These are phyloP conservation scores for Leptonema lineaticorne DNA, from an alignment of 1,140 invertebrate genomes.

Conservation along the genomic window DNA sequence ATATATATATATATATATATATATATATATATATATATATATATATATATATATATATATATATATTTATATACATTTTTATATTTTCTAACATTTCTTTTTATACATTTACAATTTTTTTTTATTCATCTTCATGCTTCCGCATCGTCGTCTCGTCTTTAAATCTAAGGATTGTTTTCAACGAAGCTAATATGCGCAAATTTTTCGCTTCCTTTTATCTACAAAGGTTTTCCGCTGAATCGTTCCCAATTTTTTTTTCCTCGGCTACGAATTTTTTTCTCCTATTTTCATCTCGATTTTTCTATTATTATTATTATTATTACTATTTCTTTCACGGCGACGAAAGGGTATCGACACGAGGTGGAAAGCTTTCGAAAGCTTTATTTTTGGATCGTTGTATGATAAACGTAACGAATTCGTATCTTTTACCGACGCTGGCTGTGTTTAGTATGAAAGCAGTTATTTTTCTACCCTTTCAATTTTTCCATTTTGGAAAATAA, in stretches of 20 bases:
- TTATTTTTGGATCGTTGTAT: not conserved
- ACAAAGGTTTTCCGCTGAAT: constrained; percentile 1
- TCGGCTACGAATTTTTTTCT: no score
- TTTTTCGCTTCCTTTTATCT: not conserved
- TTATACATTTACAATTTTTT: not conserved
- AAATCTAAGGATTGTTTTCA: constrained; percentile 6
- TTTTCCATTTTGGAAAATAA: no score
- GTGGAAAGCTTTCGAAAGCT: not conserved
- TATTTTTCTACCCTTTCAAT: no score
- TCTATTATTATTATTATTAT: no score
- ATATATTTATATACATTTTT: not conserved
- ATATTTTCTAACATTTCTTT: no score
- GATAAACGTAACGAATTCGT: no score
- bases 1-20: not conserved
- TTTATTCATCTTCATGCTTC: not conserved
- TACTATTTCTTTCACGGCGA: no score
- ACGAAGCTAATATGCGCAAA: constrained; percentile 12
- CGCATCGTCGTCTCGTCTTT: no score
- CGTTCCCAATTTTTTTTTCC: no score
- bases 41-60: not conserved
- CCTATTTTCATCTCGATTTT: no score
- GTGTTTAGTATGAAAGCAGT: no score
- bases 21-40: not conserved
- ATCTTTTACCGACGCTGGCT: no score
- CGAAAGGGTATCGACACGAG: not conserved